phyloP scores from a whole-genome alignment of 2,888 invertebrate species.

The Drosophila cracens region DNA sequence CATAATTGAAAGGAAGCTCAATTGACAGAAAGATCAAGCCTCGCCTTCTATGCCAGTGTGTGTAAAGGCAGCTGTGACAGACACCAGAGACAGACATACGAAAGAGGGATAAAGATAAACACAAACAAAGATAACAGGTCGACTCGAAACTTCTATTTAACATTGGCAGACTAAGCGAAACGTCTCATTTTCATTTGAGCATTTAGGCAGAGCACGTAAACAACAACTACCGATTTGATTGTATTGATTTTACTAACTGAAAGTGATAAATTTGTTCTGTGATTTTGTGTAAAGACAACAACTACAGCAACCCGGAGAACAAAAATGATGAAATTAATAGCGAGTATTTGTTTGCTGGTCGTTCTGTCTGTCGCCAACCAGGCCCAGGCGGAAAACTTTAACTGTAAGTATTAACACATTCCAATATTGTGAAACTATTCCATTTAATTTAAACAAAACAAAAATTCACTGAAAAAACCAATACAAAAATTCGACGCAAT shows the following conservation, averaged over 20 bases:
- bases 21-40: constrained; percentile 72
- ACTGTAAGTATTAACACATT: constrained; percentile 87
- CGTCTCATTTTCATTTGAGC: constrained; percentile 82
- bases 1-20: constrained; percentile 47
- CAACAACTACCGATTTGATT: constrained; percentile 27
- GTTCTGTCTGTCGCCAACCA: constrained; percentile 74
- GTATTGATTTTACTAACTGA: constrained; percentile 54
- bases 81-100: constrained; percentile 35
- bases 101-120: constrained; percentile 4
- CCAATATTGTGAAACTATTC: background rate
- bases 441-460: constrained; percentile 34
- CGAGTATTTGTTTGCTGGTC: constrained; percentile 85
- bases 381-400: constrained; percentile 86
- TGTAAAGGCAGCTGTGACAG: constrained; percentile 90
- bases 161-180: constrained; percentile 60
- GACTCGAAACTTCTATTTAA: constrained; percentile 73
- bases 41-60: constrained; percentile 96
- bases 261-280: constrained; percentile 76
- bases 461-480: constrained; percentile 47
- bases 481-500: constrained; percentile 71
- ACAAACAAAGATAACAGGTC: constrained; percentile 25
- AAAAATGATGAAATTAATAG: constrained; percentile 87
- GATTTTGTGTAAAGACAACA: constrained; percentile 77
- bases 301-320: constrained; percentile 54
- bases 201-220: constrained; percentile 68